Conservation (phyloP, 2,113 vertebrate species). For the Myiozetetes cayanensis region DNA sequence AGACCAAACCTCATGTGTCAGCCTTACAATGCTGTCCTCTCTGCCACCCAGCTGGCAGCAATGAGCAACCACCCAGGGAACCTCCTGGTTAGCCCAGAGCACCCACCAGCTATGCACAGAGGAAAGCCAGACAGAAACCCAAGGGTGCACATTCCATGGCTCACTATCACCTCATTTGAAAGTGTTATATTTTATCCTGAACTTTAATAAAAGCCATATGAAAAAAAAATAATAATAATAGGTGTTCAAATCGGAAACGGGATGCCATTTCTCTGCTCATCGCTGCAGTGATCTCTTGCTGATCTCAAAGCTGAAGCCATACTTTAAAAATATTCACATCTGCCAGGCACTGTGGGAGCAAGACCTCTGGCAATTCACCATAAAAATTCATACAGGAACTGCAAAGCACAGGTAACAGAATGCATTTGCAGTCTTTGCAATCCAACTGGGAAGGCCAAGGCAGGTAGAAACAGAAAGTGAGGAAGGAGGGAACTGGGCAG, state of each 20-base stretch:
- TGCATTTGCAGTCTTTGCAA: not conserved
- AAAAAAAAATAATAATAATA: not conserved
- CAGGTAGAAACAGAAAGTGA: not conserved
- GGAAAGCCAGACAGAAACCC: not conserved
- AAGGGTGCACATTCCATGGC: not conserved
- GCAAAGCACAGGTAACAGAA: not conserved
- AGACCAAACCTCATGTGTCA: not conserved
- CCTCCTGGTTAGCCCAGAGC: not conserved
- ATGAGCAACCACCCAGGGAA: not conserved
- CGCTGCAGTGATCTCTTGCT: not conserved
- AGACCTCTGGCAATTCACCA: not conserved
- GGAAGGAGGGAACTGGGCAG: rapidly evolving
- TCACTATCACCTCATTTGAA: not conserved
- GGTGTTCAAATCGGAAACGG: not conserved
- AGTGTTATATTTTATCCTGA: not conserved
- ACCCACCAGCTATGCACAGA: not conserved
- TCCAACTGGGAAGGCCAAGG: not conserved
- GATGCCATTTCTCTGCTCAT: not conserved
- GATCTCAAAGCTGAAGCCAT: not conserved
- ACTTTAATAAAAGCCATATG: not conserved
- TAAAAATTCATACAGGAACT: not conserved
- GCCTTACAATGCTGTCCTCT: not conserved
- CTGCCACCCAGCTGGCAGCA: not conserved
- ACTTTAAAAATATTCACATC: not conserved
- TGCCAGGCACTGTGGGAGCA: not conserved